These are phyloP conservation scores for Luperina testacea DNA, from an alignment of 2,888 invertebrate genomes.

Conservation along the genomic window DNA sequence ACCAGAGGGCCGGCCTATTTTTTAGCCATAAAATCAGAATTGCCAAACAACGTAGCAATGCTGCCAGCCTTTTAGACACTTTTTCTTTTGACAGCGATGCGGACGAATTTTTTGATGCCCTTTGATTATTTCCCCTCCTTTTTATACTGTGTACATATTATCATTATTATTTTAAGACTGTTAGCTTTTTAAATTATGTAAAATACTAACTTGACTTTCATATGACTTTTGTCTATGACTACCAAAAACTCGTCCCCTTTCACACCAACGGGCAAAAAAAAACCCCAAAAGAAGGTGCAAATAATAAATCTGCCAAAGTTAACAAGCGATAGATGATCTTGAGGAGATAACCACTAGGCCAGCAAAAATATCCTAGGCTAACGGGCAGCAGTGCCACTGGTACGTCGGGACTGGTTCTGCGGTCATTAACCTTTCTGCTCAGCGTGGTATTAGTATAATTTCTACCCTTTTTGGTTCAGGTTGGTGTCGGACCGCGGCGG, in stretches of 20 bases:
- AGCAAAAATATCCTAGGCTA: slow-evolving; percentile 40
- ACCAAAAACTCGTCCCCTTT: neutral
- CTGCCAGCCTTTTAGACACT: too few species aligned
- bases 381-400: slow-evolving; percentile 21
- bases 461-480: slow-evolving; percentile 31
- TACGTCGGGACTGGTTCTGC: slow-evolving; percentile 42
- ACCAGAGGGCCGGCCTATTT: neutral
- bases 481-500: neutral
- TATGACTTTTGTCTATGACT: neutral
- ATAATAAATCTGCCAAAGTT: neutral
- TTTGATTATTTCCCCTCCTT: neutral
- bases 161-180: too few species aligned
- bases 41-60: neutral
- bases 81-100: too few species aligned
- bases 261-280: neutral
- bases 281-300: neutral
- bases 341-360: slow-evolving; percentile 9
- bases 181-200: neutral
- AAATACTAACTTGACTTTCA: neutral
- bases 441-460: slow-evolving; percentile 22
- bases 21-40: neutral
- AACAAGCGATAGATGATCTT: neutral
- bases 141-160: neutral
- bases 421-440: slow-evolving; percentile 43
- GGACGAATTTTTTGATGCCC: neutral